Base-by-base conservation (phyloP, 2,797 vertebrate genomes). In the Discoglossus pictus region DNA sequence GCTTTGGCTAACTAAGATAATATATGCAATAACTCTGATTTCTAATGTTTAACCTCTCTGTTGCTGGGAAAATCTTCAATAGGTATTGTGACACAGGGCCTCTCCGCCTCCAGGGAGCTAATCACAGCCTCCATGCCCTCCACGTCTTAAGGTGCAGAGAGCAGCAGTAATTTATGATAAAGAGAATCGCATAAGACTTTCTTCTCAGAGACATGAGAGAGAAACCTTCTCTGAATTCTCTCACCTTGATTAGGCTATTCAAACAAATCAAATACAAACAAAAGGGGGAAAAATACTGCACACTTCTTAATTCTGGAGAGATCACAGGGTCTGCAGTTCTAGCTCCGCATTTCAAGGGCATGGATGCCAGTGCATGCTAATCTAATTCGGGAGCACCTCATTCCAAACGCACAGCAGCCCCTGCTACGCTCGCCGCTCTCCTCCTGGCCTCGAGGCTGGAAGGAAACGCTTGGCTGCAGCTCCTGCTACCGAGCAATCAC, bases 191-290 rank as follows among this genome's bases (percentile, higher is more conserved):
- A 6, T 13, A 15, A 24, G 23, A 10, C 48, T 51, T 55, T 55
- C 5, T 40, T 40, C 18, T 4, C 24, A 15, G 38, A 42, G 54
- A 56, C 36, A 24, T 56, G 54, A 42, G 38, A 56, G 54, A 21
- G 54, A 25, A 42, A 24, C 54, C 23, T 56, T 23, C 54, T 25
- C 38, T 20, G 54, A 56, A 56, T 56, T 21, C 38, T 42, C 12
- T 40, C 54, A 56, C 54, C 54, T 56, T 56, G 36, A 56, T 56
- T 42, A 56, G 54, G 17, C 54, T 56, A 38, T 56, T 56, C 54
- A 56, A 56, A 56, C 36, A 40, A 56, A 56, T 56, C 54, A 42
- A 56, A 42, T 38, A 56, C 54, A 56, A 56, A 56, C 54, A 56
- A 42, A 56, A 56, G 35, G 21, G 18, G 13, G 17, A 42, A 55